Evolutionary conservation across 1,140 invertebrate genomes (phyloP).

Genomic region (Hyphantria cunea): DNA sequence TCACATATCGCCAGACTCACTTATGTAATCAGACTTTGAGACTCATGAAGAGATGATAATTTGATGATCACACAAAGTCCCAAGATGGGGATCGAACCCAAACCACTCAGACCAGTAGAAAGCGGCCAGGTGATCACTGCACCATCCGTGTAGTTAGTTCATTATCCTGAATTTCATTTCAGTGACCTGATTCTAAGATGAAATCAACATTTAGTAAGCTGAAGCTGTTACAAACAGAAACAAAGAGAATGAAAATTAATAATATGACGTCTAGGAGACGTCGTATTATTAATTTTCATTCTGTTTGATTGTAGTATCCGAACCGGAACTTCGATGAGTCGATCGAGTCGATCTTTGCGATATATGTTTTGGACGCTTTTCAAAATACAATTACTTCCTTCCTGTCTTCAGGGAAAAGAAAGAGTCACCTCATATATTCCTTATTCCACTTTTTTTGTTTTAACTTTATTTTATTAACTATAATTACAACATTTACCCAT

Average conservation of each 20-base stretch:
- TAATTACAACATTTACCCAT: too few relatives aligned
- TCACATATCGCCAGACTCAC: too few relatives aligned
- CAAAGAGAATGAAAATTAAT: too few relatives aligned
- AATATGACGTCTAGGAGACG: too few relatives aligned
- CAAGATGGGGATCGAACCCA: too few relatives aligned
- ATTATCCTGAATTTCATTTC: not conserved
- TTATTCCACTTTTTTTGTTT: not conserved
- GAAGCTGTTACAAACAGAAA: constrained; percentile 5
- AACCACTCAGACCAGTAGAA: too few relatives aligned
- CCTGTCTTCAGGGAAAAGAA: constrained; percentile 12
- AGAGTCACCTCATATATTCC: constrained; percentile 7
- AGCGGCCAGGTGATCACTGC: too few relatives aligned
- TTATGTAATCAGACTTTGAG: too few relatives aligned
- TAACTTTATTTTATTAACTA: not conserved
- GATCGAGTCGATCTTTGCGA: constrained; percentile 7
- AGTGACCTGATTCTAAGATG: not conserved
- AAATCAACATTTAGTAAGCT: constrained; percentile 15
- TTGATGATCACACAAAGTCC: too few relatives aligned
- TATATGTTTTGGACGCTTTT: constrained; percentile 23
- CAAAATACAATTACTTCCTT: constrained; percentile 18
- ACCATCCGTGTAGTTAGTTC: too few relatives aligned
- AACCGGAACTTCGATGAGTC: constrained; percentile 18
- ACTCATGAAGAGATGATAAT: too few relatives aligned
- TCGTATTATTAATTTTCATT: constrained; percentile 20
- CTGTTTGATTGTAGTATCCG: constrained; percentile 6